These are phyloP conservation scores for Cecidostiba fungosa DNA, from an alignment of 2,888 invertebrate species.

Conservation along the genomic window DNA sequence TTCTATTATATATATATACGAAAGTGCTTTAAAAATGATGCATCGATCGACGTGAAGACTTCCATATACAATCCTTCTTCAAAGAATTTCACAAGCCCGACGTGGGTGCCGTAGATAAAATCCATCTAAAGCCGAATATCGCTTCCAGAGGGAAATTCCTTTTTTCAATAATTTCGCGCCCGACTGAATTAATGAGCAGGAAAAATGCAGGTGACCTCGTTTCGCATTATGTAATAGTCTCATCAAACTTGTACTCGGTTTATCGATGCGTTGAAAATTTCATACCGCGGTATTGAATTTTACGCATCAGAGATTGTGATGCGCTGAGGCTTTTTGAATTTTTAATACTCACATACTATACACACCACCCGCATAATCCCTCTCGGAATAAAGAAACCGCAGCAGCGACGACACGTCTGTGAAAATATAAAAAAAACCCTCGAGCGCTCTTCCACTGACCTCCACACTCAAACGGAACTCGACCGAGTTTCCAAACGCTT, in stretches of 20 bases:
- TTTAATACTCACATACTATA: neutral
- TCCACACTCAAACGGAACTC: neutral
- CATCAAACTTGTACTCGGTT: neutral
- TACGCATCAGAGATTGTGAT: neutral
- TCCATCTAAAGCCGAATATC: constrained; percentile 9
- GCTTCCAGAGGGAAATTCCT: neutral
- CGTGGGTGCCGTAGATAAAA: neutral
- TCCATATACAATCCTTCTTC: constrained; percentile 20
- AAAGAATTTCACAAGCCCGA: neutral
- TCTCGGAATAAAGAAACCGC: neutral
- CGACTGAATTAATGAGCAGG: neutral
- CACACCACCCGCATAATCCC: neutral
- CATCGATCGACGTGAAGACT: constrained; percentile 14
- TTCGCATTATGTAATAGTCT: neutral
- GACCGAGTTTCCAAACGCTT: constrained; percentile 4
- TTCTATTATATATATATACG: neutral
- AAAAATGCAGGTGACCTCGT: neutral
- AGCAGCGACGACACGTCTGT: neutral
- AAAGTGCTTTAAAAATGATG: neutral
- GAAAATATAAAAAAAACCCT: neutral
- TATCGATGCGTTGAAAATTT: neutral
- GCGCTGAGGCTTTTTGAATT: neutral
- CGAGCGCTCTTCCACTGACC: neutral
- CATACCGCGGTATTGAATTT: neutral
- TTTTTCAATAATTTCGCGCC: neutral